These are phyloP conservation scores for Oryzias sinensis DNA, from an alignment of 2,797 vertebrate species.

Conservation along the genomic window DNA sequence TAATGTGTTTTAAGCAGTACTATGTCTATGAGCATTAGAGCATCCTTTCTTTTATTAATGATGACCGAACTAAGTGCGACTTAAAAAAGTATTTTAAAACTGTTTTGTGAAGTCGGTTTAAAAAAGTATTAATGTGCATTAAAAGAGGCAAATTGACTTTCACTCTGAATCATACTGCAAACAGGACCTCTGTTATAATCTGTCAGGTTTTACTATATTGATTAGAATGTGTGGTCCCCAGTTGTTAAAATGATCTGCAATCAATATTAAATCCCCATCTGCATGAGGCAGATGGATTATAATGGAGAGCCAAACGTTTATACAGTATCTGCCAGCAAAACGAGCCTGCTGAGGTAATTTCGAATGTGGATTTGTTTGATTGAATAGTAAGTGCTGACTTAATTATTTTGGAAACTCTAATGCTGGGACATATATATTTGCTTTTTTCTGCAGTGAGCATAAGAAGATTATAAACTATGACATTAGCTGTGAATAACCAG, in stretches of 20 bases:
- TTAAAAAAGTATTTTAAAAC: too few relatives aligned
- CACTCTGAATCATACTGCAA: constrained; percentile 1
- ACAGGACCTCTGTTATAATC: neutral
- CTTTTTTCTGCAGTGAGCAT: too few relatives aligned
- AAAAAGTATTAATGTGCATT: too few relatives aligned
- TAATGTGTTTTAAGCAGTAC: too few relatives aligned
- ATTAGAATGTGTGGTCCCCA: constrained; percentile 35
- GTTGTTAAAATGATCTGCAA: constrained; percentile 56
- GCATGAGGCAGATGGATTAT: constrained; percentile 16
- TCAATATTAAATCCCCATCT: constrained; percentile 33
- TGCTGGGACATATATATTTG: too few relatives aligned
- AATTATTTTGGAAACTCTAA: constrained; percentile 53
- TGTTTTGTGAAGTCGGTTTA: too few relatives aligned
- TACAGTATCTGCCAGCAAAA: constrained; percentile 39
- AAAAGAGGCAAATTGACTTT: constrained; percentile 7
- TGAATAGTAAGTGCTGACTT: constrained; percentile 44
- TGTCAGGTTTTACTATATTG: constrained; percentile 21
- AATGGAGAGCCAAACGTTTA: constrained; percentile 27
- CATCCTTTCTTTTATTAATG: too few relatives aligned
- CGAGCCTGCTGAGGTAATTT: constrained; percentile 46
- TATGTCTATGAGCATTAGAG: too few relatives aligned
- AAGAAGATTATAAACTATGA: too few relatives aligned
- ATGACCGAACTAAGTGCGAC: too few relatives aligned
- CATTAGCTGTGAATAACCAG: too few relatives aligned
- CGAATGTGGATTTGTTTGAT: constrained; percentile 51